Evolutionary conservation across 2,113 vertebrate species (phyloP), one percentile per base, ranked within the genome.

Genomic region (Salvelinus alpinus): DNA sequence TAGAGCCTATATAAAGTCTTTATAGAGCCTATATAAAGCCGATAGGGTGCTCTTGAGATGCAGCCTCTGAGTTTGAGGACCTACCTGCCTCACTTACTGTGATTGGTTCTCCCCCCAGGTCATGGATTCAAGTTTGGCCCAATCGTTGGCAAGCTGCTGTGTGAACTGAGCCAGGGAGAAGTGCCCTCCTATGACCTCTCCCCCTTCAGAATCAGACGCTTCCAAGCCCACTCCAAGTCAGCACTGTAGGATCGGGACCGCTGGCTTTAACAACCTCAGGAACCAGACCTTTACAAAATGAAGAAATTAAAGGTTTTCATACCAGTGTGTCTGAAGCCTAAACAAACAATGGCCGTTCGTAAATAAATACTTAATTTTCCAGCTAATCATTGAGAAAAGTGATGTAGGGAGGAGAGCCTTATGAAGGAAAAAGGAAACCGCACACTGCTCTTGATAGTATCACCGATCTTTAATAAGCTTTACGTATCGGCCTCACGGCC

Each of bases 101-200:
- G 16, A 60, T 20, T 68, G n/a, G 16, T 48, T 78, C 51, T 66
- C 29, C 74, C 27, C 44, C 73, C 85, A 99, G 98, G 97, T 81
- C 98, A 98, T 0, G 96, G 97, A 51, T 99, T 99, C 91, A 99
- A 99, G 86, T 91, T 99, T 73, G 92, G 95, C 0, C 97, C 97
- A 0, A 80, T 96, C 11, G 87, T 98, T 16, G 97, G 97, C 22
- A 97, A 97, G 89, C 81, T 99, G 80, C 92, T 99, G 67, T 93
- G 91, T 29, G 92, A 99, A 84, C 92, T 99, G 80, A 94, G 91
- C 86, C 92, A 94, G 84, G 96, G 94, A 0, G 85, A 95, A 86
- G 72, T 87, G 4, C 94, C 94, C 0, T 94, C 95, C 70, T 87
- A 95, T 29, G 86, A 96, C 90, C 89, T 92, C 54, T 87, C 93